These are phyloP conservation scores for Gymnothorax javanicus DNA, from an alignment of 2,797 vertebrate genomes.

Conservation along the genomic window DNA sequence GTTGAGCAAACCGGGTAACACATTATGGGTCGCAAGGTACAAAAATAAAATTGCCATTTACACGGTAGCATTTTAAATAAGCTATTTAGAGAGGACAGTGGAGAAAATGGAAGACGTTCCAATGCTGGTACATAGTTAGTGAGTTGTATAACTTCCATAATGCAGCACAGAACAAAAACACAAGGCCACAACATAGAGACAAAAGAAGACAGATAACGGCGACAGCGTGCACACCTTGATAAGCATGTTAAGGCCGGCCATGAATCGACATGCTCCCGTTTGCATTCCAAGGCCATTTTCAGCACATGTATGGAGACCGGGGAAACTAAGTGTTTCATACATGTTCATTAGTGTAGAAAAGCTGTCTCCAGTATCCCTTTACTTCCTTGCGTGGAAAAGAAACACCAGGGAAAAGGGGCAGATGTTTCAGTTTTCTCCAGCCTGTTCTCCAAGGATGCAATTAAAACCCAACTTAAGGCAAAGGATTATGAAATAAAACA, in stretches of 20 bases:
- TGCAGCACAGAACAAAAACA: slow-evolving; percentile 35
- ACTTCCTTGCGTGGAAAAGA: slow-evolving; percentile 40
- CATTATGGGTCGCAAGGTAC: not conserved
- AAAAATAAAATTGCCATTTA: slow-evolving; percentile 44
- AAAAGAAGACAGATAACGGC: slow-evolving; percentile 33
- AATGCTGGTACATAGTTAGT: slow-evolving; percentile 37
- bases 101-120: slow-evolving; percentile 40
- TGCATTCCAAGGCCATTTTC: slow-evolving; percentile 80
- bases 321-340: slow-evolving; percentile 34
- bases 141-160: slow-evolving; percentile 55
- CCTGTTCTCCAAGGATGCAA: slow-evolving; percentile 25
- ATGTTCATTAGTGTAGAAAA: slow-evolving; percentile 34
- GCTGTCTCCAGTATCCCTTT: slow-evolving; percentile 44
- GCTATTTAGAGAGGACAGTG: slow-evolving; percentile 19
- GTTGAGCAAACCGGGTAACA: not conserved
- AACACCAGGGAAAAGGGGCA: not conserved
- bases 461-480: slow-evolving; percentile 32
- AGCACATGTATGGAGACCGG: slow-evolving; percentile 50
- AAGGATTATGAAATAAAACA: slow-evolving; percentile 33
- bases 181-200: slow-evolving; percentile 32
- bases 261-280: slow-evolving; percentile 66
- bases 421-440: slow-evolving; percentile 8
- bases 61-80: slow-evolving; percentile 51
- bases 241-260: slow-evolving; percentile 44
- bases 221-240: slow-evolving; percentile 58